Percentiles rank a stretch among this genome's conserved stretches.
phyloP scores from a whole-genome alignment of 30 jellyfish, hydroid and myxozoan species.

The Euphysa ruthae region DNA sequence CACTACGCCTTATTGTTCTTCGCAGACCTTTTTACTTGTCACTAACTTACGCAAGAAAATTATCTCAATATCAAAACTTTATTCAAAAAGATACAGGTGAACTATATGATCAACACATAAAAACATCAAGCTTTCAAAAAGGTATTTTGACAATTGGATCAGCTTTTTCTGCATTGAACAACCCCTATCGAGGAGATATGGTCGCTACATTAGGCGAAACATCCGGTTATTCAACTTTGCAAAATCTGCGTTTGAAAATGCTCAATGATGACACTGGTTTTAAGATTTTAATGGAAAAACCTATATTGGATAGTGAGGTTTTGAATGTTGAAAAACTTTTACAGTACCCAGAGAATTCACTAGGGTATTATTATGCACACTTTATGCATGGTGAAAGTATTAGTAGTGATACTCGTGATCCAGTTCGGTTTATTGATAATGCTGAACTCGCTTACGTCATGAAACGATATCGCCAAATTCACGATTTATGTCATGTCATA shows the following conservation, averaged over 20 bases:
- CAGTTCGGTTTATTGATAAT: constrained; percentile 73
- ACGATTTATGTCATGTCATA: constrained; percentile 73
- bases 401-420: constrained; percentile 67
- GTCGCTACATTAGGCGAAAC: constrained; percentile 97
- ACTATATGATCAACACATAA: constrained; percentile 71
- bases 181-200: constrained; percentile 88
- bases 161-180: constrained; percentile 62
- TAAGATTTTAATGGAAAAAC: constrained; percentile 78
- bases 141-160: constrained; percentile 76
- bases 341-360: constrained; percentile 57
- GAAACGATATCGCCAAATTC: constrained; percentile 83
- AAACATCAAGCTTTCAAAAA: constrained; percentile 46
- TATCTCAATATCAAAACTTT: constrained; percentile 20
- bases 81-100: background rate
- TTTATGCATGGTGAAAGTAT: constrained; percentile 66
- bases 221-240: constrained; percentile 52
- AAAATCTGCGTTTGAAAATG: constrained; percentile 61
- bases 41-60: background rate
- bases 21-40: too few relatives aligned
- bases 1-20: too few relatives aligned
- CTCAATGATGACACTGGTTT: constrained; percentile 74
- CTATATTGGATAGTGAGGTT: constrained; percentile 49
- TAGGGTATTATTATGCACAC: constrained; percentile 78
- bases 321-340: constrained; percentile 52
- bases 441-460: constrained; percentile 91